phyloP scores from a whole-genome alignment of 2,797 vertebrate genomes.

The Coreius guichenoti region DNA sequence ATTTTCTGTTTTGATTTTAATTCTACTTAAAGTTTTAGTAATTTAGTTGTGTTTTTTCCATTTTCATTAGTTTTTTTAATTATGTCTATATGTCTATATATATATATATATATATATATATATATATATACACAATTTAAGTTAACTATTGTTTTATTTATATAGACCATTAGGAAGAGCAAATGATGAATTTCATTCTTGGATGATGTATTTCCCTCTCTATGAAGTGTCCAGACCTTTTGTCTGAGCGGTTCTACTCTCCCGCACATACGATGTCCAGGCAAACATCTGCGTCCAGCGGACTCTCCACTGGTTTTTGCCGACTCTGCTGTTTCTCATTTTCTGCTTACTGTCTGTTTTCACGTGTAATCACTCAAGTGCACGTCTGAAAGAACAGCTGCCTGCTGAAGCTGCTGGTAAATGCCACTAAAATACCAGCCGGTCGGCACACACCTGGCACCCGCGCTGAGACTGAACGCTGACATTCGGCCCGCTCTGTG shows the following conservation, averaged over 20 bases:
- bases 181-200: neutral
- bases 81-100: no score
- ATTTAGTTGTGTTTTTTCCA: neutral
- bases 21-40: neutral
- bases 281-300: slow-evolving; percentile 52
- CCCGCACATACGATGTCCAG: neutral
- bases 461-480: slow-evolving; percentile 32
- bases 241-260: neutral
- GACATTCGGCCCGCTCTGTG: slow-evolving; percentile 62
- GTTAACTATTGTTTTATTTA: no score
- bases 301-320: slow-evolving; percentile 51
- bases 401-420: slow-evolving; percentile 63
- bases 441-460: slow-evolving; percentile 56
- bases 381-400: slow-evolving; percentile 60
- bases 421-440: slow-evolving; percentile 65
- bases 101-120: no score
- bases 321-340: slow-evolving; percentile 49
- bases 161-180: no score
- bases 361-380: slow-evolving; percentile 56
- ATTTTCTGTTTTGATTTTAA: neutral
- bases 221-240: neutral
- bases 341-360: slow-evolving; percentile 58
- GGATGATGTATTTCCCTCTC: neutral
- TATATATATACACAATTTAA: no score
- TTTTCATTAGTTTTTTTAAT: no score